Evolutionary conservation across 1,140 invertebrate species (phyloP).

Genomic region (Anthonomus grandis): DNA sequence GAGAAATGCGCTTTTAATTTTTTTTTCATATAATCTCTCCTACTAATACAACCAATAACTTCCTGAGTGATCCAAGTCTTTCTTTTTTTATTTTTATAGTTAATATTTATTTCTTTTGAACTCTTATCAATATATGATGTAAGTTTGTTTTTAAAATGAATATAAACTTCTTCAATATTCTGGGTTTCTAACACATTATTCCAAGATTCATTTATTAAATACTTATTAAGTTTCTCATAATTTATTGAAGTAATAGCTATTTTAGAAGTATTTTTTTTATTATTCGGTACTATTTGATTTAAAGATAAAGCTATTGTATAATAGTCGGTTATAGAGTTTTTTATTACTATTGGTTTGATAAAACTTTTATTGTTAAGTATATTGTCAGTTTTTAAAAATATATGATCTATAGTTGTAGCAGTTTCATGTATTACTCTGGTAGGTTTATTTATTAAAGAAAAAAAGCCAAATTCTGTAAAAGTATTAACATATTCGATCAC

Average conservation of each 20-base stretch:
- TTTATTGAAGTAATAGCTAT: neutral
- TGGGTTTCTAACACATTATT: neutral
- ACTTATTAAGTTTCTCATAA: conserved; percentile 2
- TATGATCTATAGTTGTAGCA: conserved; percentile 8
- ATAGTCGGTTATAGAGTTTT: conserved; percentile 9
- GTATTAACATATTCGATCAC: conserved; percentile 3
- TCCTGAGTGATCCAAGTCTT: neutral
- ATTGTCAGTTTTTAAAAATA: conserved; percentile 1
- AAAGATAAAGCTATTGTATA: neutral
- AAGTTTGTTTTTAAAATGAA: neutral
- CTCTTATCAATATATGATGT: neutral
- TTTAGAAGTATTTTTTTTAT: conserved; percentile 1
- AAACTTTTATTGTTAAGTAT: neutral
- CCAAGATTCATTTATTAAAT: conserved; percentile 1
- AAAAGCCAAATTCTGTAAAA: neutral
- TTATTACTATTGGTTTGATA: neutral
- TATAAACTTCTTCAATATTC: neutral
- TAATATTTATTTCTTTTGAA: neutral
- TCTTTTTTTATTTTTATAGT: neutral
- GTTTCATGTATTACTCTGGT: neutral
- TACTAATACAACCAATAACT: neutral
- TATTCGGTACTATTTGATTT: neutral
- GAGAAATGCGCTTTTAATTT: neutral
- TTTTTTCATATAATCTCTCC: neutral
- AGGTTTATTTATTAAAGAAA: conserved; percentile 1